These are phyloP conservation scores for Mimumesa dahlbomi DNA, from an alignment of 2,888 invertebrate genomes.

Conservation along the genomic window DNA sequence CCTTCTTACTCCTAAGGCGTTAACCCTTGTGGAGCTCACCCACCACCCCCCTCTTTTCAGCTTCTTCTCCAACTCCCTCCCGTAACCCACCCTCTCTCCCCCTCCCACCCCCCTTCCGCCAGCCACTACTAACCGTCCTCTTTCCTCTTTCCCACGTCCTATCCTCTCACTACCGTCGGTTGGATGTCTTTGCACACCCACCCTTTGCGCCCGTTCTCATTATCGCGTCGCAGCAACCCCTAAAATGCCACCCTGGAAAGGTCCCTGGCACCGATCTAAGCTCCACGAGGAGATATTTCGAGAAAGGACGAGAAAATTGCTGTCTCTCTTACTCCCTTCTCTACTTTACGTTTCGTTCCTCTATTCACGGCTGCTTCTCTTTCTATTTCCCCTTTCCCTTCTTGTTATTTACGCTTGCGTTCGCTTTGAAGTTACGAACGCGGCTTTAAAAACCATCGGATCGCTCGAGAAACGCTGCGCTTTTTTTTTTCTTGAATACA, in stretches of 20 bases:
- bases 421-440: conserved; percentile 58
- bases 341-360: conserved; percentile 14
- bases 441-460: conserved; percentile 38
- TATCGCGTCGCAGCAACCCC: conserved; percentile 78
- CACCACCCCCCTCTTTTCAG: conserved; percentile 48
- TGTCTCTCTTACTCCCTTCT: conserved; percentile 51
- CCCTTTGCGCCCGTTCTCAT: conserved; percentile 78
- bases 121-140: conserved; percentile 31
- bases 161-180: conserved; percentile 69
- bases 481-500: no score
- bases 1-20: conserved; percentile 71
- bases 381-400: conserved; percentile 21
- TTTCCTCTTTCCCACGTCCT: conserved; percentile 58
- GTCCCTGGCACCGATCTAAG: conserved; percentile 72
- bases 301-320: conserved; percentile 67
- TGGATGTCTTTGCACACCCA: conserved; percentile 77
- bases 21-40: conserved; percentile 73
- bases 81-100: conserved; percentile 37
- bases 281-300: conserved; percentile 66
- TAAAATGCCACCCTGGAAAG: conserved; percentile 77
- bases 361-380: neutral
- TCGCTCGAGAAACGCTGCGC: conserved; percentile 45
- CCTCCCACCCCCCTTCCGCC: conserved; percentile 46
- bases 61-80: conserved; percentile 48
- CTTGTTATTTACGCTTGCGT: conserved; percentile 51